These are phyloP conservation scores for Caenorhabditis imperialis DNA, from an alignment of 2,888 invertebrate species.

Conservation along the genomic window DNA sequence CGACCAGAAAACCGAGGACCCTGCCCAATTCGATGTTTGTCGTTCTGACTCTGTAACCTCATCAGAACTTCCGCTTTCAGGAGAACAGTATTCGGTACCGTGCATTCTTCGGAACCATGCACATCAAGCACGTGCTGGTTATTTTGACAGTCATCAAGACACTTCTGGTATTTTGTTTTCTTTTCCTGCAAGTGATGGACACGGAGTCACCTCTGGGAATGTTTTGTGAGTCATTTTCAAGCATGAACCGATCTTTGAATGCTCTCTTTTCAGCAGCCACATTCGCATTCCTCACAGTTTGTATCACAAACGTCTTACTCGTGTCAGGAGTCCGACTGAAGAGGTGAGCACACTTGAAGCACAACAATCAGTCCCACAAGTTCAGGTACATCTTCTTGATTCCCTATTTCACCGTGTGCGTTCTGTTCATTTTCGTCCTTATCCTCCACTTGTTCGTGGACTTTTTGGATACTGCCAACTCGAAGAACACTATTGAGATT, in stretches of 20 bases:
- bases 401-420: constrained; percentile 65
- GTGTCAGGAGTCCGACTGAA: constrained; percentile 53
- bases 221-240: constrained; percentile 26
- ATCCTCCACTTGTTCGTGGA: constrained; percentile 65
- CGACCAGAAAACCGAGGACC: constrained; percentile 41
- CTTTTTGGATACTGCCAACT: constrained; percentile 66
- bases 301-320: constrained; percentile 52
- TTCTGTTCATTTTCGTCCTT: constrained; percentile 58
- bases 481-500: constrained; percentile 56
- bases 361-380: no score
- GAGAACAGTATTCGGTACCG: constrained; percentile 50
- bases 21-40: constrained; percentile 43
- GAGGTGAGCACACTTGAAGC: no score
- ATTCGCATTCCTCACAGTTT: constrained; percentile 50
- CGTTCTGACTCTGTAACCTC: not conserved
- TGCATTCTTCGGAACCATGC: constrained; percentile 49
- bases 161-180: constrained; percentile 29
- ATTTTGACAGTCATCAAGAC: constrained; percentile 45
- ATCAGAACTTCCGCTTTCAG: constrained; percentile 17
- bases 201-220: constrained; percentile 25
- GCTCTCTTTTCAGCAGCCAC: constrained; percentile 40
- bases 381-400: constrained; percentile 61
- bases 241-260: not conserved
- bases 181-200: constrained; percentile 27
- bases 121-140: constrained; percentile 36